Conservation (phyloP, 2,797 vertebrate species). For the Amblyopsis hoosieri region DNA sequence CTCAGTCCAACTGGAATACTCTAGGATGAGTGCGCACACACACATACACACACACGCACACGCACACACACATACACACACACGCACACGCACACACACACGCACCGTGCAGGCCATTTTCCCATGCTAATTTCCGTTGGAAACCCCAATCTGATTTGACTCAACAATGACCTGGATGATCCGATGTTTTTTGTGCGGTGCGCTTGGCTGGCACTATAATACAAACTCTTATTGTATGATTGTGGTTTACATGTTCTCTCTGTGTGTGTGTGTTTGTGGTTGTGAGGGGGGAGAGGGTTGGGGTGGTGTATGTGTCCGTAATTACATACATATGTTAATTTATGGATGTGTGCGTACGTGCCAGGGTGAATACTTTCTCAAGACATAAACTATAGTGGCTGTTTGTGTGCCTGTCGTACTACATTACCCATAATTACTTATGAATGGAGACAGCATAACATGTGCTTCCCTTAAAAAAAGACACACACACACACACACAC, state of each 20-base stretch:
- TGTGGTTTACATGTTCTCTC: conserved; percentile 6
- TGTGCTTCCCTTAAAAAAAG: conserved; percentile 41
- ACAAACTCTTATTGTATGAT: conserved; percentile 11
- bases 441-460: conserved; percentile 45
- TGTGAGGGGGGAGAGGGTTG: background rate
- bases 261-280: background rate
- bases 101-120: conserved; percentile 33
- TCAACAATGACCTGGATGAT: conserved; percentile 35
- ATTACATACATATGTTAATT: background rate
- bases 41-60: no score
- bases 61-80: no score
- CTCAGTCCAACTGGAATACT: no score
- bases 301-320: background rate
- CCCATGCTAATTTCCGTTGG: conserved; percentile 40
- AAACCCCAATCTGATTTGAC: conserved; percentile 27
- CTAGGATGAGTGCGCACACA: no score
- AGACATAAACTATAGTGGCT: conserved; percentile 5
- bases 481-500: conserved; percentile 12
- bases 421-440: conserved; percentile 74
- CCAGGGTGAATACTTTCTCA: background rate
- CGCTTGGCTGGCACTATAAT: conserved; percentile 10
- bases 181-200: conserved; percentile 18
- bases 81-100: conserved; percentile 9
- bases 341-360: conserved; percentile 7
- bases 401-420: conserved; percentile 60